These are phyloP conservation scores for Halcyon badia DNA, from an alignment of 2,797 vertebrate genomes.

Conservation along the genomic window DNA sequence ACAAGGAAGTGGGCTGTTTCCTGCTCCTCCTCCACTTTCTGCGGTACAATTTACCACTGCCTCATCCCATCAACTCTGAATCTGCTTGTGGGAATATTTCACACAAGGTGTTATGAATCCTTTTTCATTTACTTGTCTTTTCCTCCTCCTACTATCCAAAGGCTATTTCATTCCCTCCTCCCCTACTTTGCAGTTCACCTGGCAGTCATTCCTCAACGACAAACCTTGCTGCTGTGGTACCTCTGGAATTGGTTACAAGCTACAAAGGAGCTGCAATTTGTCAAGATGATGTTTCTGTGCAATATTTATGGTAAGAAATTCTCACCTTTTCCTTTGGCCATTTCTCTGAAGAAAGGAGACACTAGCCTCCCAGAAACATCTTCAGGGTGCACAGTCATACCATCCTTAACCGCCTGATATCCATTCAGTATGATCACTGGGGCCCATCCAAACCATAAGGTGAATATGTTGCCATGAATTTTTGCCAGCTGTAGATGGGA, in stretches of 20 bases:
- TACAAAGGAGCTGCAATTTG: background rate
- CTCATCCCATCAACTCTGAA: background rate
- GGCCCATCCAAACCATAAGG: constrained; percentile 59
- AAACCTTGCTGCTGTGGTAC: background rate
- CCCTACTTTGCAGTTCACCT: background rate
- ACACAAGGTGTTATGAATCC: background rate
- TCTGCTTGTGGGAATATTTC: background rate
- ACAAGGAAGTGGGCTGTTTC: background rate
- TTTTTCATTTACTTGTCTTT: background rate
- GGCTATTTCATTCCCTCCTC: background rate
- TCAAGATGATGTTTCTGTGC: background rate
- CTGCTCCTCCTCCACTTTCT: background rate
- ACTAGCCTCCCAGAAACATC: constrained; percentile 64
- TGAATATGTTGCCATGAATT: constrained; percentile 59
- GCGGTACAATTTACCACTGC: background rate
- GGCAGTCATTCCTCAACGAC: background rate
- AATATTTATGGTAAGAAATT: background rate
- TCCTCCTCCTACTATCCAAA: background rate
- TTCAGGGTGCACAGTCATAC: constrained; percentile 50
- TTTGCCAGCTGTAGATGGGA: constrained; percentile 54
- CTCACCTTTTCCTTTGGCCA: constrained; percentile 69
- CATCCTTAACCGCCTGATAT: constrained; percentile 65
- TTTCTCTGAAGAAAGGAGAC: constrained; percentile 58
- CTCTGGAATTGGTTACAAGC: background rate
- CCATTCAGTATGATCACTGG: constrained; percentile 56